Percentiles rank a stretch among this genome's conserved stretches.
phyloP scores from a whole-genome alignment of 2,113 vertebrate species.

The Psammodynastes pulverulentus region DNA sequence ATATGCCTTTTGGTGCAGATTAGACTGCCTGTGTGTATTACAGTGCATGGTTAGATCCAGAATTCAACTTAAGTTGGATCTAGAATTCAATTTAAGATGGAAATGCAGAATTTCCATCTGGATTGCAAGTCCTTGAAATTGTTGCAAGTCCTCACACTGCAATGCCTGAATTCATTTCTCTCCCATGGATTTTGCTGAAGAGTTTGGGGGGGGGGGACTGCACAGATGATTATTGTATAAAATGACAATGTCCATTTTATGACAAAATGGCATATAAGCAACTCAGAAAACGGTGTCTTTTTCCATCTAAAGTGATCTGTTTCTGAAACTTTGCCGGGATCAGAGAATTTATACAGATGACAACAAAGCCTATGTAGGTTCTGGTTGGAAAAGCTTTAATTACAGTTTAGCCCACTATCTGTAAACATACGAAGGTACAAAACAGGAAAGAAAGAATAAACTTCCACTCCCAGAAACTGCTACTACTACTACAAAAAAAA shows the following conservation, averaged over 20 bases:
- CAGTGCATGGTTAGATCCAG: background rate
- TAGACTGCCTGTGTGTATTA: no score
- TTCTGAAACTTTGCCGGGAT: background rate
- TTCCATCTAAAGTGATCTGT: background rate
- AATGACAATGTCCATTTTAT: background rate
- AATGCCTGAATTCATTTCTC: background rate
- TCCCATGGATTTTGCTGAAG: background rate
- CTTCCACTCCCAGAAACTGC: conserved; percentile 31
- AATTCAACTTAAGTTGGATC: background rate
- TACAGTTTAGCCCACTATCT: background rate
- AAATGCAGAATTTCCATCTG: background rate
- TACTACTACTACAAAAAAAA: background rate
- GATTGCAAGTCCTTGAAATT: background rate
- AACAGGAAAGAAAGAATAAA: conserved; percentile 29
- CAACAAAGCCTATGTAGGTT: background rate
- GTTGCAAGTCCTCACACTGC: background rate
- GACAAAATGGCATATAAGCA: background rate
- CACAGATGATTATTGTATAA: background rate
- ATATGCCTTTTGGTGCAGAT: background rate
- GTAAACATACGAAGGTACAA: conserved; percentile 2
- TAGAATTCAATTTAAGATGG: background rate
- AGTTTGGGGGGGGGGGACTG: background rate
- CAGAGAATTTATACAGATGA: background rate
- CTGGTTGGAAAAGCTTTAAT: background rate
- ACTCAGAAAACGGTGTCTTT: background rate